Conservation (phyloP, 1,140 invertebrate genomes). For the Callitettix versicolor region DNA sequence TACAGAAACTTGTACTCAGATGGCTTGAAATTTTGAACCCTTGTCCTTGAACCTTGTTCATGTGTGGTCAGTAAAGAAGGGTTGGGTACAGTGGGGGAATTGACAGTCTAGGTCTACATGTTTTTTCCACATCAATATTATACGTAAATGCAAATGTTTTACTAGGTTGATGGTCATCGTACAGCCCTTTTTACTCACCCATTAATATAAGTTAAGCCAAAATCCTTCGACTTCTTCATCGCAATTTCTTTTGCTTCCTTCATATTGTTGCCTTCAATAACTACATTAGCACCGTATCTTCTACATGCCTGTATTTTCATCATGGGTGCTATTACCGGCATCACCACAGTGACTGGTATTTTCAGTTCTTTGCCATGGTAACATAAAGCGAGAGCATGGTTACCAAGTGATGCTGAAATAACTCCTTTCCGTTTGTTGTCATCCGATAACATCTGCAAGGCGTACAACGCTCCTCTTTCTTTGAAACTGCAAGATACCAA, state of each 20-base stretch:
- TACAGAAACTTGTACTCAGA: too few relatives aligned
- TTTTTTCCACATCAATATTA: too few relatives aligned
- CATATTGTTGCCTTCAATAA: slow-evolving; percentile 76
- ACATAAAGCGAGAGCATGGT: slow-evolving; percentile 78
- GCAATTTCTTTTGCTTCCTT: slow-evolving; percentile 72
- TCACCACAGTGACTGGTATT: slow-evolving; percentile 84
- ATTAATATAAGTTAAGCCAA: slow-evolving; percentile 70
- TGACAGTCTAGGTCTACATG: too few relatives aligned
- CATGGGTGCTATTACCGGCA: slow-evolving; percentile 82
- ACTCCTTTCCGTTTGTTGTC: slow-evolving; percentile 67
- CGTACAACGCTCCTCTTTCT: slow-evolving; percentile 82
- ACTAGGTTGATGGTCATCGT: too few relatives aligned
- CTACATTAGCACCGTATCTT: slow-evolving; percentile 71
- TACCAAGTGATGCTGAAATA: slow-evolving; percentile 84
- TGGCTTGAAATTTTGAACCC: too few relatives aligned
- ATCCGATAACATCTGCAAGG: slow-evolving; percentile 59
- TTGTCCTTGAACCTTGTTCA: too few relatives aligned
- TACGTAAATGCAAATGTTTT: too few relatives aligned
- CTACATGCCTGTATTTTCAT: slow-evolving; percentile 88
- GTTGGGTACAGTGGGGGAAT: too few relatives aligned
- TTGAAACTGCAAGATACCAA: slow-evolving; percentile 80
- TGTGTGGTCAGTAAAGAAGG: too few relatives aligned
- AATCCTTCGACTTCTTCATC: slow-evolving; percentile 58
- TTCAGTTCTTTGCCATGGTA: slow-evolving; percentile 75
- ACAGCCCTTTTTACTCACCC: slow-evolving; percentile 42